A percentile compares a stretch with the other conserved stretches of the same genome.
phyloP scores from a whole-genome alignment of 1,140 invertebrate species.

The Drosophila dunni region DNA sequence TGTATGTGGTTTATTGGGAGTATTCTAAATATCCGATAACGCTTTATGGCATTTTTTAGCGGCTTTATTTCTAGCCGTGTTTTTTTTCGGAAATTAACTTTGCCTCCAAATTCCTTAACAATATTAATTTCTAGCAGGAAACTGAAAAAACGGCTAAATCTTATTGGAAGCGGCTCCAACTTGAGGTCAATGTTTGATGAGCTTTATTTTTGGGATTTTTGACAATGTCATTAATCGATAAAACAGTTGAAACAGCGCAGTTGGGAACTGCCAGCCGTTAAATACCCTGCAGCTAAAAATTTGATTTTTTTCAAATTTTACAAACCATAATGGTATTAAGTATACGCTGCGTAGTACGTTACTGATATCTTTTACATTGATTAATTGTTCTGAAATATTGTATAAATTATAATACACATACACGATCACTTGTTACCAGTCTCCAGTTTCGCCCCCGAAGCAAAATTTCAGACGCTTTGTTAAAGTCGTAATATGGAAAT shows the following conservation, averaged over 20 bases:
- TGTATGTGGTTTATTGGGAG: conserved; percentile 23
- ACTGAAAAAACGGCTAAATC: no score
- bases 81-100: background rate
- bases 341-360: conserved; percentile 11
- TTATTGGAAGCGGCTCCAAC: no score
- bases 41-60: conserved; percentile 16
- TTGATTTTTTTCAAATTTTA: no score
- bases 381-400: conserved; percentile 6
- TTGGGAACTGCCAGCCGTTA: no score
- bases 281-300: no score
- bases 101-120: no score
- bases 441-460: conserved; percentile 17
- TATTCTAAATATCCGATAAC: conserved; percentile 16
- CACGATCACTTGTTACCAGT: background rate
- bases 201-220: no score
- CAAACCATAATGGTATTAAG: background rate
- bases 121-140: no score
- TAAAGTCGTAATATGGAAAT: conserved; percentile 33
- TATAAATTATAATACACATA: conserved; percentile 3
- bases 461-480: conserved; percentile 4
- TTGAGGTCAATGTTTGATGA: no score
- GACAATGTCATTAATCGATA: no score
- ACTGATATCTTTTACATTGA: background rate
- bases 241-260: no score
- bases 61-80: background rate